Conservation (phyloP, 2,113 vertebrate species). For the Nannobrachium achirus region DNA sequence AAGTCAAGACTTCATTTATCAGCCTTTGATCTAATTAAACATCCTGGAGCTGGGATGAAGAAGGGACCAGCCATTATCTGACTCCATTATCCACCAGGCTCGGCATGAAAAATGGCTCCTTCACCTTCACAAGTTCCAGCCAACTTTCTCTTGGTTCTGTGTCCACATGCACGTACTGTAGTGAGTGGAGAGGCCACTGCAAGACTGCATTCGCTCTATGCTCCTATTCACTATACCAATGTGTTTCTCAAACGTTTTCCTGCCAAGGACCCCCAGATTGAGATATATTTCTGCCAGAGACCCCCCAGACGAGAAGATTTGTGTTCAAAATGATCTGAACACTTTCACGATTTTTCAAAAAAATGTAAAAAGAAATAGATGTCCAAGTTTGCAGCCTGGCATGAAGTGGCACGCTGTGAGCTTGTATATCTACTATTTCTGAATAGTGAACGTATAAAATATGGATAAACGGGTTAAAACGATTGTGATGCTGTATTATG, state of each 20-base stretch:
- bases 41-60: conserved; percentile 54
- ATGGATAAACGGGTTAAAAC: no score
- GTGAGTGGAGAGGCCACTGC: no score
- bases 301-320: background rate
- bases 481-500: no score
- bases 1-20: conserved; percentile 65
- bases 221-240: background rate
- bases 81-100: conserved; percentile 47
- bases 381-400: no score
- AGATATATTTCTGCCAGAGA: no score
- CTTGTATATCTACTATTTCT: no score
- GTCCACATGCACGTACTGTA: background rate
- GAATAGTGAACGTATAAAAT: no score
- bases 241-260: background rate
- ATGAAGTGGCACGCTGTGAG: no score
- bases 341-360: no score
- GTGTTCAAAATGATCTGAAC: background rate
- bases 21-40: conserved; percentile 71
- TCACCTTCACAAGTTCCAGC: conserved; percentile 40
- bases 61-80: conserved; percentile 50
- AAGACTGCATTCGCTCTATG: conserved; percentile 8
- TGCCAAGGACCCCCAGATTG: no score
- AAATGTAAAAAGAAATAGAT: no score
- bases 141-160: conserved; percentile 27
- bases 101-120: conserved; percentile 26